Conservation (phyloP, 1,140 invertebrate genomes). For the Neodiprion fabricii region DNA sequence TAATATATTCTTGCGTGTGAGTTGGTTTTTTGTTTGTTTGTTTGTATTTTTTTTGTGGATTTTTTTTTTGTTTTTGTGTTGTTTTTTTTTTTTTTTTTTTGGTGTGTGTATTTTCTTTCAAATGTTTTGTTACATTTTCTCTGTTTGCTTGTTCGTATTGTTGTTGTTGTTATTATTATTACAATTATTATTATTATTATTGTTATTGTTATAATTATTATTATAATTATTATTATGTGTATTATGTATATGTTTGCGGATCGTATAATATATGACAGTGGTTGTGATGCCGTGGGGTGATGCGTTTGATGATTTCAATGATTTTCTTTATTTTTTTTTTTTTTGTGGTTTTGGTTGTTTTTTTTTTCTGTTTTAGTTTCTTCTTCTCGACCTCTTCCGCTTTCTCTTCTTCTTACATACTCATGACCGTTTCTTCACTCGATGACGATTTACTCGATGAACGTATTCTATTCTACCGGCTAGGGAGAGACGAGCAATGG, state of each 20-base stretch:
- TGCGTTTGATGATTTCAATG: not conserved
- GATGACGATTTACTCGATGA: constrained; percentile 31
- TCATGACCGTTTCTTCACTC: constrained; percentile 27
- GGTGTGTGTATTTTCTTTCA: no score
- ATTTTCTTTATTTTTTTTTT: not conserved
- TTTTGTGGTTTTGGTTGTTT: constrained; percentile 8
- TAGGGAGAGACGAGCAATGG: constrained; percentile 47
- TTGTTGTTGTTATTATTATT: no score
- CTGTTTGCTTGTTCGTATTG: no score
- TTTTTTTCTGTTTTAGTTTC: constrained; percentile 17
- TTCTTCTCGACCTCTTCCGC: not conserved
- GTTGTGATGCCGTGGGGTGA: not conserved
- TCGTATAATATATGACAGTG: not conserved
- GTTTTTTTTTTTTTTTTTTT: no score
- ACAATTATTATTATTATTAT: no score
- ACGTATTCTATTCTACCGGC: constrained; percentile 36
- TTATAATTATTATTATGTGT: not conserved
- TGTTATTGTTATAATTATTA: no score
- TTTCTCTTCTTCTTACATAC: constrained; percentile 8
- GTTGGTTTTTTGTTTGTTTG: not conserved
- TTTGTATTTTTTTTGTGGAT: not conserved
- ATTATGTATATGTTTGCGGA: not conserved
- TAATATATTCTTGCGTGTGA: not conserved
- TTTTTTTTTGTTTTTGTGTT: not conserved
- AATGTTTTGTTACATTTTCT: no score